Evolutionary conservation across 2,888 invertebrate species (phyloP), one percentile per base, ranked within the genome.

Genomic region (Neuroscelio doddi): DNA sequence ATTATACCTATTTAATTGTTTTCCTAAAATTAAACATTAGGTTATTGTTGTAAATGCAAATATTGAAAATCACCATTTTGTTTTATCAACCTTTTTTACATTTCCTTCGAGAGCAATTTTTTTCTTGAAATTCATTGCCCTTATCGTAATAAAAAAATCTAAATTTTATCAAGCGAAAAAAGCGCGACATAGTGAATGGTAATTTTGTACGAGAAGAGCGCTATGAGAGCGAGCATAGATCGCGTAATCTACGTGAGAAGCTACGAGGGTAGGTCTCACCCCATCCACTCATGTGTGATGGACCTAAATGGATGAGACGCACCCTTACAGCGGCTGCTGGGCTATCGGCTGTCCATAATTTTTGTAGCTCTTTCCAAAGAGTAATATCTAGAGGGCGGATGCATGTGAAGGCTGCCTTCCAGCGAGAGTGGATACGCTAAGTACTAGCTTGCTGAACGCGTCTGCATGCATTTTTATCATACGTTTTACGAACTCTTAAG

Each of bases 251-350:
- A 80, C 79, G 82, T 80, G 80, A 82, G 82, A 83, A 82, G 79
- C 79, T 80, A 78, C 80, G 79, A 72, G 75, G 76, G 75, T 75
- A 76, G 76, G 76, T 78, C 80, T 80, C 82, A 81, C 83, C 82
- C 83, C 82, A 82, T 79, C 80, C 77, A 82, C 80, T 82, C 81
- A 82, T 82, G 83, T 82, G 82, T 81, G 83, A 83, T 83, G 81
- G 82, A 82, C 78, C 82, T 83, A 83, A 84, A 83, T 84, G 83
- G 83, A 84, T 83, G 83, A 83, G 83, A 83, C 82, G 81, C 80
- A 78, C 82, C 82, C 81, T 79, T 74, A 49, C 47, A 9, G 32
- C 36, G 46, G 69, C 66, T 64, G 72, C 75, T 73, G 56, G 75
- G 76, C 76, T 79, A 81, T 80, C 79, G 79, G 72, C 76, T 78